Evolutionary conservation across 2,113 vertebrate species (phyloP), one percentile per base, ranked within the genome.

Genomic region (Gopherus evgoodei): DNA sequence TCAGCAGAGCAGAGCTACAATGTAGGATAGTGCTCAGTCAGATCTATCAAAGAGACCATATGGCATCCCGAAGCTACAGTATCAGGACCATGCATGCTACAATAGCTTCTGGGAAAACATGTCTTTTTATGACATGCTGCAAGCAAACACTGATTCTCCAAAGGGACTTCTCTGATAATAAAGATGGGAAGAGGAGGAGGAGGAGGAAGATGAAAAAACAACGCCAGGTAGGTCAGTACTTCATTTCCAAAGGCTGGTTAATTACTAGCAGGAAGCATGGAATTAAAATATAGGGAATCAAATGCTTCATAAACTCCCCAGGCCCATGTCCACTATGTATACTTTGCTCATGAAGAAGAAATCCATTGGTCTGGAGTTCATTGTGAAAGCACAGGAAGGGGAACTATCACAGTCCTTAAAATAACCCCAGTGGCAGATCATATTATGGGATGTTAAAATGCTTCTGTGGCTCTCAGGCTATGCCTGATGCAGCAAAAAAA

Each of bases 101-200:
- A 8, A 31, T 21, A 62, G 8, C 11, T 93, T 85, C 42, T 54
- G 27, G 90, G 82, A 24, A 0, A 78, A 50, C 0, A 0, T 0
- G 1, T 3, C 14, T 86, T 94, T 89, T 86, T 81, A 56, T 75
- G 88, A 24, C 47, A 59, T 31, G 3, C 56, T 9, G 56, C 17
- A 25, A 75, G 13, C 2, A 27, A 86, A 16, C 1, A 31, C 3
- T 57, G 38, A 24, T 88, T 83, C 84, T 80, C 83, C 82, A 83
- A 69, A 13, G 53, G 49, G 38, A 35, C 14, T 7, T 57, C 53
- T 47, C 29, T 93, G 57, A 44, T 90, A 44, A 83, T 76, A 35
- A 90, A 49, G 69, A 22, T 10, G 14, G 5, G 65, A 38, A 81
- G 81, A 82, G 62, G 17, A 31, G 49, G 35, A 31, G 49, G 35